Percentiles rank a stretch among this genome's conserved stretches.
Evolutionary conservation across 1,140 invertebrate genomes (phyloP).

Genomic region (Drosophila quadrilineata): DNA sequence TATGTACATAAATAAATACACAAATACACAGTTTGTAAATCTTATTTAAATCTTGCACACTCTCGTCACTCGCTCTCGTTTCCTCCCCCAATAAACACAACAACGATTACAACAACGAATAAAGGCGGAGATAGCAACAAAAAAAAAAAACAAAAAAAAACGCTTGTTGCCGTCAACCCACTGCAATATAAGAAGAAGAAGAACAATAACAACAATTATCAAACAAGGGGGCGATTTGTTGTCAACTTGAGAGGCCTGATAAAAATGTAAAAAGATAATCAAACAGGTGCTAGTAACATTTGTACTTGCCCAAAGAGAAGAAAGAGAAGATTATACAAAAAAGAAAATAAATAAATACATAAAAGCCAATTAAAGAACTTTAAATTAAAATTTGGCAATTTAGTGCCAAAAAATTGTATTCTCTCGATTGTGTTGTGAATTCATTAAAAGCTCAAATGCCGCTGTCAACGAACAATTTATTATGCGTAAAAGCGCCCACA

Average conservation of each 20-base stretch:
- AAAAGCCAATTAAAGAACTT: neutral
- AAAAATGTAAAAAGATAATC: slow-evolving; percentile 9
- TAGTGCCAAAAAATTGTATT: neutral
- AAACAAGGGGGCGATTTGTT: slow-evolving; percentile 2
- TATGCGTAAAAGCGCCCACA: neutral
- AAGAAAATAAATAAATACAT: neutral
- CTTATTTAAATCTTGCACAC: slow-evolving; percentile 19
- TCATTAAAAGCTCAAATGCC: slow-evolving; percentile 1
- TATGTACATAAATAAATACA: slow-evolving; percentile 19
- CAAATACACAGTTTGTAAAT: slow-evolving; percentile 18
- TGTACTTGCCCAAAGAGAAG: no score
- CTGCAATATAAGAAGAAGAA: no score
- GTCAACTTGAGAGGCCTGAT: slow-evolving; percentile 7
- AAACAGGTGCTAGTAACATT: slow-evolving; percentile 11
- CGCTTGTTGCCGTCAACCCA: slow-evolving; percentile 9
- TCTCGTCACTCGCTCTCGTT: neutral
- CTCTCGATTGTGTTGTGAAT: no score
- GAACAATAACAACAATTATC: neutral
- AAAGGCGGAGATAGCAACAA: no score
- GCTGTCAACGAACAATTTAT: slow-evolving; percentile 3
- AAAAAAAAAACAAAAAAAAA: neutral
- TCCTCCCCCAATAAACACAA: neutral
- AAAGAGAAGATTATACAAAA: no score
- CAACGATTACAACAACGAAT: slow-evolving; percentile 1
- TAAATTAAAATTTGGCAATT: neutral